phyloP scores from a whole-genome alignment of 2,113 vertebrate species.

The Spilogale gracilis region DNA sequence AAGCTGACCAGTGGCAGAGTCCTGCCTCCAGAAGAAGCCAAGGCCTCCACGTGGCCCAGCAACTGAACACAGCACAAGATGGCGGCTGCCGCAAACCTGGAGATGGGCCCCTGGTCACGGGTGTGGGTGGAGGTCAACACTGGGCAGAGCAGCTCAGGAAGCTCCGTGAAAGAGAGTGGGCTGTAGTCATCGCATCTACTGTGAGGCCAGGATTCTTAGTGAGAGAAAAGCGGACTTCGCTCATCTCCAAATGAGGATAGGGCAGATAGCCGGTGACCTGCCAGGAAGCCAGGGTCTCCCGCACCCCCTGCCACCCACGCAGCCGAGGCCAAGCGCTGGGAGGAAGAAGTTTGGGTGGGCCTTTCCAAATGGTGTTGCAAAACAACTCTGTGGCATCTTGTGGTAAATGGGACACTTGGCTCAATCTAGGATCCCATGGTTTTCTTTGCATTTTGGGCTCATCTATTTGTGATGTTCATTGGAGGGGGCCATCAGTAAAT shows the following conservation, averaged over 20 bases:
- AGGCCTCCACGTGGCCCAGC: neutral
- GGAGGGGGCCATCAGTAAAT: neutral
- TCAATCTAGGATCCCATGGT: neutral
- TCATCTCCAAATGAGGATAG: neutral
- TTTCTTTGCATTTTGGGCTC: neutral
- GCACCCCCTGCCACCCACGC: neutral
- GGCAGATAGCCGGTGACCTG: fast-evolving
- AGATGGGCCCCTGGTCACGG: neutral
- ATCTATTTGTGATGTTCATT: neutral
- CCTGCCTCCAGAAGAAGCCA: neutral
- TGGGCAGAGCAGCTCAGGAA: fast-evolving
- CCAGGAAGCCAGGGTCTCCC: neutral
- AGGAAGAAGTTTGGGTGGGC: neutral
- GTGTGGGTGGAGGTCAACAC: fast-evolving
- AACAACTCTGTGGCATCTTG: neutral
- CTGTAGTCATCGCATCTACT: fast-evolving
- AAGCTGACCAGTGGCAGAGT: neutral
- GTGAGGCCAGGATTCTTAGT: neutral
- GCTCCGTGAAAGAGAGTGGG: neutral
- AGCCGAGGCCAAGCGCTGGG: neutral
- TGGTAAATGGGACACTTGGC: neutral
- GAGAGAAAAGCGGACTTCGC: neutral
- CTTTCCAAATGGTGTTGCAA: neutral
- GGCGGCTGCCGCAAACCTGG: neutral
- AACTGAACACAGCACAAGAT: neutral